These are phyloP conservation scores for Cecropterus lyciades DNA, from an alignment of 1,140 invertebrate genomes.

Conservation along the genomic window DNA sequence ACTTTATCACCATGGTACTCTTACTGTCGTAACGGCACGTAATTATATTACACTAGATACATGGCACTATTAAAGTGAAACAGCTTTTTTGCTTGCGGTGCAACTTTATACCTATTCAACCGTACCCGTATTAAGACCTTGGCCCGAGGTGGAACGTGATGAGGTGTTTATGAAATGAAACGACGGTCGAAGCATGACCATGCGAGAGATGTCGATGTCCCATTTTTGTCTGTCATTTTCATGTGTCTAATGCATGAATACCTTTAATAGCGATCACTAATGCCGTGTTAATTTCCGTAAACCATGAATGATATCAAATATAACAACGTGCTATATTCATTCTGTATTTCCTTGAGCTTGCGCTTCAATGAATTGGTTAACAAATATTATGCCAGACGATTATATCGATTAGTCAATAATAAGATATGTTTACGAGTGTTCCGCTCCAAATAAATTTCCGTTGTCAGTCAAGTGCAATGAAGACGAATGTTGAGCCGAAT, in stretches of 20 bases:
- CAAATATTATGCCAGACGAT: too few relatives aligned
- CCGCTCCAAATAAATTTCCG: background rate
- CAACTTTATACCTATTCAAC: slow-evolving; percentile 44
- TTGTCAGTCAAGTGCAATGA: slow-evolving; percentile 12
- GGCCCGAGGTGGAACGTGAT: slow-evolving; percentile 56
- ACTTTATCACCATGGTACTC: slow-evolving; percentile 70
- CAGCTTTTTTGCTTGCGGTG: slow-evolving; percentile 60
- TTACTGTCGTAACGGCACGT: slow-evolving; percentile 53
- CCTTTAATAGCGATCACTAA: too few relatives aligned
- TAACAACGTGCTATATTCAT: too few relatives aligned
- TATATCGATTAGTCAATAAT: too few relatives aligned
- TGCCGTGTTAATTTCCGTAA: too few relatives aligned
- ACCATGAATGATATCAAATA: too few relatives aligned
- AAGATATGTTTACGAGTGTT: background rate
- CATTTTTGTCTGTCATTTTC: background rate
- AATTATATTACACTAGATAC: slow-evolving; percentile 58
- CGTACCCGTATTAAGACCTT: slow-evolving; percentile 49
- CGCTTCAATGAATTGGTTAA: too few relatives aligned
- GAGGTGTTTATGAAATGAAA: slow-evolving; percentile 45
- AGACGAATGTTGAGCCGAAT: slow-evolving; percentile 12
- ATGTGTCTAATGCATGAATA: slow-evolving; percentile 31
- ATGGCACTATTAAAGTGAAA: slow-evolving; percentile 55
- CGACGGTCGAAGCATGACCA: slow-evolving; percentile 1
- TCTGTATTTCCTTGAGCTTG: too few relatives aligned
- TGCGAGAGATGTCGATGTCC: background rate